Evolutionary conservation across 2,113 vertebrate species (phyloP), one percentile per base, ranked within the genome.

Genomic region (Myocastor coypus): DNA sequence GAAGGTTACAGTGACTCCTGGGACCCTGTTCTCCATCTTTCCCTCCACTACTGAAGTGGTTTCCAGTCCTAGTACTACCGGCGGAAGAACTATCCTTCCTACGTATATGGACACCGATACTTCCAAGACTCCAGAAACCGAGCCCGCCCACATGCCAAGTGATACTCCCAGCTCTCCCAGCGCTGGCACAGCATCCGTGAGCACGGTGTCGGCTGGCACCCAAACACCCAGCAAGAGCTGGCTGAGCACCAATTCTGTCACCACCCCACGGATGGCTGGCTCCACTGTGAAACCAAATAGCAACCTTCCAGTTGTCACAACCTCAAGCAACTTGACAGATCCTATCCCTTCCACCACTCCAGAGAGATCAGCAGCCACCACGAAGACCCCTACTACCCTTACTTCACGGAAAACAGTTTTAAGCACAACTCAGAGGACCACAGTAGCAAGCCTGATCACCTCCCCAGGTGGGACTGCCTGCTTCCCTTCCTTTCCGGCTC

Each of bases 401-500:
- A 66, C 4, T 0, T 94, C 91, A 9, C 19, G 30, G 28, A n/a
- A 4, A 17, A 85, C 82, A n/a, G 61, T 78, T 64, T 42, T 0
- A 0, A 81, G 63, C 50, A 59, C 37, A 28, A 57, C 87, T 68
- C 73, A 17, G 85, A 82, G 1, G 85, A 91, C 85, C 14, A 80
- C 90, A 75, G 34, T 2, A 30, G 61, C 84, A 22, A 90, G 7
- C 4, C 0, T n/a, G 75, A 94, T 32, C 19, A 83, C 69, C 32
- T 69, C 75, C 13, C 64, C 94, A 97, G 96, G 96, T 96, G 64
- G 17, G 93, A 40, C n/a, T 3, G 83, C 17, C 64, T 63, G 9
- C 32, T 28, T 83, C 7, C 10, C 19, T 59, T n/a, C 11, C 8
- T 81, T 13, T 24, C 50, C 37, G 85, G 26, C 5, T 84, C 66